phyloP scores from a whole-genome alignment of 1,140 invertebrate species.

The Rhopalosiphum padi region DNA sequence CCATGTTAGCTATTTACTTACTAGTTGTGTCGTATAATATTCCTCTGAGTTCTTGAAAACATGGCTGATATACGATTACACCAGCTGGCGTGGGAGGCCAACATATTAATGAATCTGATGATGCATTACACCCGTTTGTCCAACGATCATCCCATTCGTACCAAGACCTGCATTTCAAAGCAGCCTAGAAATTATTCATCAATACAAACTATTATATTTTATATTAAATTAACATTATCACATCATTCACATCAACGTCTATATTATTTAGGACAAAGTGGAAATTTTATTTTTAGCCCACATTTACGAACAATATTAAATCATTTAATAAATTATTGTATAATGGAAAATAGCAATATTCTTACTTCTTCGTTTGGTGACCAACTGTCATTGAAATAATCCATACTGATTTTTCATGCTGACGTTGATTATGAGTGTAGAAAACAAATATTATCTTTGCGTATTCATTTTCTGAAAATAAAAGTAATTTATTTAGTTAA shows the following conservation, averaged over 20 bases:
- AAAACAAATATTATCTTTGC: background rate
- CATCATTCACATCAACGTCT: too few relatives aligned
- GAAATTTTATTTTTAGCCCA: background rate
- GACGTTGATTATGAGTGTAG: background rate
- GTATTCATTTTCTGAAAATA: background rate
- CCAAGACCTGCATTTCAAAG: constrained; percentile 39
- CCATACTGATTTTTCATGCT: constrained; percentile 46
- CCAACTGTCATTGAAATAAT: constrained; percentile 36
- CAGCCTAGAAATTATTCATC: constrained; percentile 18
- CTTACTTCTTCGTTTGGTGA: constrained; percentile 44
- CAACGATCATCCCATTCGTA: background rate
- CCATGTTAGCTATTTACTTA: constrained; percentile 61
- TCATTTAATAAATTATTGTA: background rate
- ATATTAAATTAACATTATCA: background rate
- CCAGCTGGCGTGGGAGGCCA: constrained; percentile 78
- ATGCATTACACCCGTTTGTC: constrained; percentile 39
- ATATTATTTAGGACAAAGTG: background rate
- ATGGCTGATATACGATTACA: constrained; percentile 71
- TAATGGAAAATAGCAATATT: background rate
- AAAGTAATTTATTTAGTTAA: background rate
- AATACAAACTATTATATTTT: background rate
- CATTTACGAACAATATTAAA: background rate
- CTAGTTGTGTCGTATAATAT: constrained; percentile 76
- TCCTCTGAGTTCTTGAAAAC: constrained; percentile 78
- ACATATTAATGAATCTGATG: constrained; percentile 78